phyloP scores from a whole-genome alignment of 1,140 invertebrate species.

The Pseudomyrmex sp. region DNA sequence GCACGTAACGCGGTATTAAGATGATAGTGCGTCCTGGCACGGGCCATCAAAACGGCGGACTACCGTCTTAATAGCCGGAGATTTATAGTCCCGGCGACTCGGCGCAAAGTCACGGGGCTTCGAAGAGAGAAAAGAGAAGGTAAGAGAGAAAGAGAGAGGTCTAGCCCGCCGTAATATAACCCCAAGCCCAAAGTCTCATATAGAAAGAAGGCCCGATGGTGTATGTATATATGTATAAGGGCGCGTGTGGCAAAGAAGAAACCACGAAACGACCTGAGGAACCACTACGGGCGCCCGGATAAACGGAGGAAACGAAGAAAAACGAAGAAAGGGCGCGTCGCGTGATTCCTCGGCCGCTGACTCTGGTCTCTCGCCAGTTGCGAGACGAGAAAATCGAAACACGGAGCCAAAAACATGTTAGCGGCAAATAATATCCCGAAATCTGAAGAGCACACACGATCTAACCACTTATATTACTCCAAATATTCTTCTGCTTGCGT shows the following conservation, averaged over 20 bases:
- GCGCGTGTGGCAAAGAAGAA: conserved; percentile 61
- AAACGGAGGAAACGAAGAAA: conserved; percentile 67
- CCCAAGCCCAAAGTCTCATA: conserved; percentile 48
- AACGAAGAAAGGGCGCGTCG: conserved; percentile 69
- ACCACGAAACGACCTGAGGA: conserved; percentile 50
- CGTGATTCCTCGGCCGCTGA: conserved; percentile 60
- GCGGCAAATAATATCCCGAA: conserved; percentile 36
- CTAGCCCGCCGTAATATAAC: conserved; percentile 67
- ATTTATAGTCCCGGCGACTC: conserved; percentile 83
- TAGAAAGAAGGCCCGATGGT: conserved; percentile 61
- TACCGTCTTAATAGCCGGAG: conserved; percentile 84
- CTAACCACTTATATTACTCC: not conserved
- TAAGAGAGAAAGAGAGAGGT: conserved; percentile 11
- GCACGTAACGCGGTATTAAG: conserved; percentile 67
- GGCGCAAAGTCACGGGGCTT: conserved; percentile 75
- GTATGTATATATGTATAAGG: conserved; percentile 59
- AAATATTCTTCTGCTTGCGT: not conserved
- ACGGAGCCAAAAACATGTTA: conserved; percentile 43
- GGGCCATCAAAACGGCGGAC: conserved; percentile 83
- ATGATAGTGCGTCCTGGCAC: conserved; percentile 77
- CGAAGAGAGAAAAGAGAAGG: conserved; percentile 16
- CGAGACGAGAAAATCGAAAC: conserved; percentile 55
- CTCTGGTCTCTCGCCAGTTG: conserved; percentile 44
- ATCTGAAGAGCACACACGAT: not conserved
- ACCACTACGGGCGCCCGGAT: conserved; percentile 56